A percentile compares a stretch with the other conserved stretches of the same genome.
Evolutionary conservation across 35 echinoderm and acorn worm genomes (phyloP).

Genomic region (Anneissia japonica): DNA sequence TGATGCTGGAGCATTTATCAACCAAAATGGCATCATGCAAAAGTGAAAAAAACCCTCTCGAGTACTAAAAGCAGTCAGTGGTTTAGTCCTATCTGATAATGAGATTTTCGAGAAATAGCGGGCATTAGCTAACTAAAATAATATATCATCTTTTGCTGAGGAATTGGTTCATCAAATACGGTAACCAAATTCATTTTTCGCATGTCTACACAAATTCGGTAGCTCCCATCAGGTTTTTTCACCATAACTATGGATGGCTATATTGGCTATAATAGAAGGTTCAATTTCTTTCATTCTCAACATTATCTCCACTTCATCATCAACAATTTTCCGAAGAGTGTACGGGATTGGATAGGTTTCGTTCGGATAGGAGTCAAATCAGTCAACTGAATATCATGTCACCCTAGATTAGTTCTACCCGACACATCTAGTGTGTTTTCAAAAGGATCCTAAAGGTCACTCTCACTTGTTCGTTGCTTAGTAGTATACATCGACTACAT

Average conservation of each 20-base stretch:
- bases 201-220: conserved; percentile 9
- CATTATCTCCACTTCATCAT: background rate
- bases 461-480: too few species aligned
- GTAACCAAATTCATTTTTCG: conserved; percentile 14
- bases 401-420: background rate
- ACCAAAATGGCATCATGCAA: background rate
- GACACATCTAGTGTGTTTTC: too few species aligned
- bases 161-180: conserved; percentile 36
- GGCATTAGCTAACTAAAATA: conserved; percentile 5
- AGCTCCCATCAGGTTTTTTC: background rate
- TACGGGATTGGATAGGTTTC: background rate
- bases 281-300: background rate
- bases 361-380: background rate
- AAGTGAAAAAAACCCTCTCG: conserved; percentile 32
- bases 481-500: too few species aligned
- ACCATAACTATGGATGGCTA: too few species aligned
- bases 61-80: too few species aligned
- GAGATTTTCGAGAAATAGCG: conserved; percentile 20
- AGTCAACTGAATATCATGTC: background rate
- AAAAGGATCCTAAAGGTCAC: too few species aligned
- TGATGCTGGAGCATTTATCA: too few species aligned
- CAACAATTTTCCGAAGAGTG: background rate
- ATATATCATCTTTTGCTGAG: conserved; percentile 16
- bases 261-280: background rate
- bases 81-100: too few species aligned